Percentiles rank a stretch among this genome's conserved stretches.
These are phyloP conservation scores for Trisateles emortualis DNA, from an alignment of 2,888 invertebrate species.

Conservation along the genomic window DNA sequence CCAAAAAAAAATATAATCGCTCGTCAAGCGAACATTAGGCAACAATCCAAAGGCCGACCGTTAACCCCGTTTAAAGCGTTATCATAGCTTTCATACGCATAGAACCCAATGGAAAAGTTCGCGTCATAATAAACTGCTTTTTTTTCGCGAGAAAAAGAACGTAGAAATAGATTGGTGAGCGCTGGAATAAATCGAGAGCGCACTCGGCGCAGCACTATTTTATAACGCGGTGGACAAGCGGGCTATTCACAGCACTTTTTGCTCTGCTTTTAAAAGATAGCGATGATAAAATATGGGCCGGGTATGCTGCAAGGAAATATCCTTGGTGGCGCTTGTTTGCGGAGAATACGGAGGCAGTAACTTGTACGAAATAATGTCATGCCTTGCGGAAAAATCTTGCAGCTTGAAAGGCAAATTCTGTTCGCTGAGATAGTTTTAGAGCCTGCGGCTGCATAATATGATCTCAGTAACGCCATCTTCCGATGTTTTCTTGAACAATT, in stretches of 20 bases:
- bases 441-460: conserved; percentile 58
- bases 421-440: conserved; percentile 51
- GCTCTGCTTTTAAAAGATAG: conserved; percentile 52
- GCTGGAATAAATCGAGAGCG: conserved; percentile 51
- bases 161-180: conserved; percentile 53
- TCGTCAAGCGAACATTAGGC: conserved; percentile 71
- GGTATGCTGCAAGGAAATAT: conserved; percentile 51
- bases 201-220: conserved; percentile 51
- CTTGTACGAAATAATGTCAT: conserved; percentile 64
- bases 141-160: conserved; percentile 50
- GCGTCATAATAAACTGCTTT: conserved; percentile 66
- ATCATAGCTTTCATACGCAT: conserved; percentile 43
- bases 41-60: conserved; percentile 66
- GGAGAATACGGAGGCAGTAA: conserved; percentile 48
- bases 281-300: conserved; percentile 58
- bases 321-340: conserved; percentile 42
- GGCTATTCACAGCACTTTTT: conserved; percentile 48
- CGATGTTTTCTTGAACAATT: conserved; percentile 18
- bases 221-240: conserved; percentile 50
- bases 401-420: conserved; percentile 70
- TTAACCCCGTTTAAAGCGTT: conserved; percentile 65
- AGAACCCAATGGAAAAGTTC: conserved; percentile 53
- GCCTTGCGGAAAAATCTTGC: conserved; percentile 62
- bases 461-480: conserved; percentile 31
- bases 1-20: conserved; percentile 28